Conservation (phyloP, 2,888 invertebrate genomes). For the Linyphia triangularis region DNA sequence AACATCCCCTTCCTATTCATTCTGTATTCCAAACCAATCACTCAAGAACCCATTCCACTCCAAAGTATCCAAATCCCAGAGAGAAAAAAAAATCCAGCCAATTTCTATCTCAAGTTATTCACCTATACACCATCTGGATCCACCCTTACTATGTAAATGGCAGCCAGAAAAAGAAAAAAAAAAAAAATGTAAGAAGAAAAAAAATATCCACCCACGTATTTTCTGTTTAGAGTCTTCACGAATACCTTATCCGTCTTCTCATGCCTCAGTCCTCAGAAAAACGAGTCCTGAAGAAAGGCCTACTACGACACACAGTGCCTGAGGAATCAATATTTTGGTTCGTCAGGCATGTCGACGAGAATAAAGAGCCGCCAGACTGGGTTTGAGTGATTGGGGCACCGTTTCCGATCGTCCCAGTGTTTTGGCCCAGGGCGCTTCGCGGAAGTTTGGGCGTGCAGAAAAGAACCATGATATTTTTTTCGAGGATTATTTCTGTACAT, state of each 20-base stretch:
- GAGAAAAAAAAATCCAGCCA: constrained; percentile 28
- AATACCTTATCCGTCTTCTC: constrained; percentile 46
- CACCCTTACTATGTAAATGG: constrained; percentile 56
- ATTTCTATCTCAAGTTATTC: background rate
- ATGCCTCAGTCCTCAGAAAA: background rate
- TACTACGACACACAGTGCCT: background rate
- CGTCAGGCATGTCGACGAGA: constrained; percentile 48
- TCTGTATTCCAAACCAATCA: too few species aligned
- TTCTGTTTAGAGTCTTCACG: constrained; percentile 33
- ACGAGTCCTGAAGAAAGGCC: background rate
- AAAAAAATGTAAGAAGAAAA: constrained; percentile 25
- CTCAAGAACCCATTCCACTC: background rate
- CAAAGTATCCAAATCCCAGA: background rate
- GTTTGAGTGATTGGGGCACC: constrained; percentile 46
- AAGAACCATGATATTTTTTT: background rate
- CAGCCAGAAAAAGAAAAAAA: background rate
- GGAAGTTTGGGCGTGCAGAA: background rate
- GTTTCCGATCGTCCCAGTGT: constrained; percentile 30
- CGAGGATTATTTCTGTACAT: too few species aligned
- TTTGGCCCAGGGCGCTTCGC: constrained; percentile 37
- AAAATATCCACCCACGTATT: background rate
- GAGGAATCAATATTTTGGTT: constrained; percentile 66
- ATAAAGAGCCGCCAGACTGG: constrained; percentile 32
- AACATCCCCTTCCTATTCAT: too few species aligned
- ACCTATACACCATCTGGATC: background rate